phyloP scores from a whole-genome alignment of 2,888 invertebrate genomes.

The Patella pellucida region DNA sequence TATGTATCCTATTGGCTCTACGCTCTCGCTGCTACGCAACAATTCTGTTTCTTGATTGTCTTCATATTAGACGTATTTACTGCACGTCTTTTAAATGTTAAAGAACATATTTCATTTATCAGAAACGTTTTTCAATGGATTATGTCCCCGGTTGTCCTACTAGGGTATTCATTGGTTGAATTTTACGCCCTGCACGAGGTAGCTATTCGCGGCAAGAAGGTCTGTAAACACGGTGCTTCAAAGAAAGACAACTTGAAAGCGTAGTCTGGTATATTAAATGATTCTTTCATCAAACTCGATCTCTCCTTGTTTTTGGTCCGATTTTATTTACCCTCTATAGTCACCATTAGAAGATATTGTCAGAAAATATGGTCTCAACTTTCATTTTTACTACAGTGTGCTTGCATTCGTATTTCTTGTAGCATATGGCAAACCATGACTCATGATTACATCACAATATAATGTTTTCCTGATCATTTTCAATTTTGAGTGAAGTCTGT shows the following conservation, averaged over 20 bases:
- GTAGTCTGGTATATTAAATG: neutral
- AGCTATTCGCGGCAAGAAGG: neutral
- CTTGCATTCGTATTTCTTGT: too few relatives aligned
- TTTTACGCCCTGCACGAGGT: conserved; percentile 1
- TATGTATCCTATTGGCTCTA: neutral
- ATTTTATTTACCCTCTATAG: too few relatives aligned
- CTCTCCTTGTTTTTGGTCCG: too few relatives aligned
- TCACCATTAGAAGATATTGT: too few relatives aligned
- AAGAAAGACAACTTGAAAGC: neutral
- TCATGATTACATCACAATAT: too few relatives aligned
- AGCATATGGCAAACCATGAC: too few relatives aligned
- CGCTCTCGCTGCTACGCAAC: neutral
- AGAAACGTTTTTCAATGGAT: conserved; percentile 1
- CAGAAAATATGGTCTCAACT: too few relatives aligned
- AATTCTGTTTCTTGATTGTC: conserved; percentile 2
- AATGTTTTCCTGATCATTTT: too few relatives aligned
- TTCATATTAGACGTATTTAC: neutral
- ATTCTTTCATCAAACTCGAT: too few relatives aligned
- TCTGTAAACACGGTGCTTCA: neutral
- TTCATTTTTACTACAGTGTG: too few relatives aligned
- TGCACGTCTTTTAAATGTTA: neutral
- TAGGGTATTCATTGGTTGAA: neutral
- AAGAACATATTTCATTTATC: neutral
- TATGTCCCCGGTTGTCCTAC: neutral
- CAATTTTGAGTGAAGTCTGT: too few relatives aligned